A percentile compares a stretch with the other conserved stretches of the same genome.
These are phyloP conservation scores for Tenthredo distinguenda DNA, from an alignment of 2,888 invertebrate genomes.

Conservation along the genomic window DNA sequence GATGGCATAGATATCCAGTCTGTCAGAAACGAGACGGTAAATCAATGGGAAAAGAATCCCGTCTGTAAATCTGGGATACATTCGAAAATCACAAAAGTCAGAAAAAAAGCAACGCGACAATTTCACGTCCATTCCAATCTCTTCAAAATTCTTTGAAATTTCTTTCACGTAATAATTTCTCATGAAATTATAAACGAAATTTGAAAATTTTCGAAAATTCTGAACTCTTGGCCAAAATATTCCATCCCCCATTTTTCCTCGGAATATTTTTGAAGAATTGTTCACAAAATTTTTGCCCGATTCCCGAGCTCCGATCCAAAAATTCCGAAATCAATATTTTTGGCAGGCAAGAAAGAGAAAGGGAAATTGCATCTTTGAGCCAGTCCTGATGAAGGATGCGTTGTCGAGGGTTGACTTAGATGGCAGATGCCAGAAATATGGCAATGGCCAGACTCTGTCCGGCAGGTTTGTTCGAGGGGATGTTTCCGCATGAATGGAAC, in stretches of 20 bases:
- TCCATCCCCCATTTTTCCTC: no score
- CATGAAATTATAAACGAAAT: no score
- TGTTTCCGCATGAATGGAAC: conserved; percentile 18
- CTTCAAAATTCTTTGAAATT: no score
- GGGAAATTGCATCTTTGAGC: neutral
- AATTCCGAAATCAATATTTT: no score
- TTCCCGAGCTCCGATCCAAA: no score
- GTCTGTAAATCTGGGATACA: neutral
- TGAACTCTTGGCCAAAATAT: no score
- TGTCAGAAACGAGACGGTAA: neutral
- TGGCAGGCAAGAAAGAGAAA: no score
- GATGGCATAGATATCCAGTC: neutral
- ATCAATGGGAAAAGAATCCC: neutral
- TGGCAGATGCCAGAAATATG: neutral
- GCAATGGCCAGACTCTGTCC: neutral
- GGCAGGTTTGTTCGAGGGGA: neutral
- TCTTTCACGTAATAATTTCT: no score
- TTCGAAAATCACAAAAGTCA: neutral
- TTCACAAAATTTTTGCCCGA: no score
- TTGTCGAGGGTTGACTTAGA: neutral
- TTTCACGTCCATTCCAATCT: no score
- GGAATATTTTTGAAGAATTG: no score
- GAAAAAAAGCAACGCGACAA: neutral
- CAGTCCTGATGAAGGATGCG: neutral
- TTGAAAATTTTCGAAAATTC: no score